phyloP scores from a whole-genome alignment of 2,113 vertebrate species.

The Ivindomyrus marchei region DNA sequence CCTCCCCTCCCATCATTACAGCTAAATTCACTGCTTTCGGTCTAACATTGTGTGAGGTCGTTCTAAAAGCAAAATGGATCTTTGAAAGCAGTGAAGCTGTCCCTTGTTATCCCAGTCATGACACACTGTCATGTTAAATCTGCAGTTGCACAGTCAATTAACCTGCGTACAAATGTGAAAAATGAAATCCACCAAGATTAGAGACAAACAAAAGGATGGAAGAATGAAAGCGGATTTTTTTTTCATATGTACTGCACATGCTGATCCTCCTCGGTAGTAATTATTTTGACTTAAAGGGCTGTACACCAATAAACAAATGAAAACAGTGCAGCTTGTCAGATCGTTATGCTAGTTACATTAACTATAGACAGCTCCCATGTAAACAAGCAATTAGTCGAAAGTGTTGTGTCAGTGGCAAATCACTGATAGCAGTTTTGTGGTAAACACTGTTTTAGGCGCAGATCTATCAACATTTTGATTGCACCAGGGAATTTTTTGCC shows the following conservation, averaged over 20 bases:
- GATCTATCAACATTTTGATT: not conserved
- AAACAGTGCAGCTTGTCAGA: not conserved
- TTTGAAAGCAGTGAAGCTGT: not conserved
- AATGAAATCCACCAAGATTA: not conserved
- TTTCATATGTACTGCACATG: not conserved
- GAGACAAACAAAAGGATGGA: not conserved
- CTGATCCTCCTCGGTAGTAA: not conserved
- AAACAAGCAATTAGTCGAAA: slow-evolving; percentile 12
- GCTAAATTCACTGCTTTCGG: not conserved
- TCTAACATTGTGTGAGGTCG: slow-evolving; percentile 1
- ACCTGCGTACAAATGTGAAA: not conserved
- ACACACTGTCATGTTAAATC: not conserved
- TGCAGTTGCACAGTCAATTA: slow-evolving; percentile 1
- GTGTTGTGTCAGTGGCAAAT: not conserved
- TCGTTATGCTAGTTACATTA: not conserved
- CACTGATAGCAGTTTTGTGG: too few relatives aligned
- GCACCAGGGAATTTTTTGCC: not conserved
- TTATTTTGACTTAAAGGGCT: not conserved
- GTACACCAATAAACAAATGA: not conserved
- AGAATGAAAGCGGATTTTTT: not conserved
- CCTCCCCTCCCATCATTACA: not conserved
- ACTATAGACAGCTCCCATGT: not conserved
- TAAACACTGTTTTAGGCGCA: not conserved
- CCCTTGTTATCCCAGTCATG: not conserved
- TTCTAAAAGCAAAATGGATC: not conserved